Evolutionary conservation across 35 echinoderm and acorn worm genomes (phyloP), one percentile per base, ranked within the genome.

Genomic region (Eucidaris tribuloides): DNA sequence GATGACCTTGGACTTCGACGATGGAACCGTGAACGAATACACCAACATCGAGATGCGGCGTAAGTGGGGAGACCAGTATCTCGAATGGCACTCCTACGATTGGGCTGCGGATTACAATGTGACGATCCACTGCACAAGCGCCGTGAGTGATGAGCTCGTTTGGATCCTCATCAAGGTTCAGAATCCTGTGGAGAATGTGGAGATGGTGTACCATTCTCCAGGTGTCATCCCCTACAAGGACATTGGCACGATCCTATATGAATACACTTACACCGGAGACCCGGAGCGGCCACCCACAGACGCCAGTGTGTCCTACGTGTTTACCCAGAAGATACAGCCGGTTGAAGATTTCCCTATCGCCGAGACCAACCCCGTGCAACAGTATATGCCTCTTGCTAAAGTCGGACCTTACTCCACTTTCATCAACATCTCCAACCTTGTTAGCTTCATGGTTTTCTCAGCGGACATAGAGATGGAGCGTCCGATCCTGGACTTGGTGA

Each of bases 361-460:
- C 48, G 83, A 86, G 17, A 46, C 61, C 24, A 95, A 95, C 27
- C 92, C 92, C 0, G 87, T 95, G 0, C 82, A 85, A 2, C 86
- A 90, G 46, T 59, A 89, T n/a, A 89, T 95, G 82, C 54, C 81
- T 15, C 82, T 95, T 0, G 92, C 82, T 17, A 34, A 85, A 9
- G 74, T 62, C 32, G 92, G 92, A 9, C 79, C 91, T 19, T 97
- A 92, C 77, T 71, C 81, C 18, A 71, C 79, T 11, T 48, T 41
- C 61, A 90, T 97, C 33, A 89, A 91, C 46, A 92, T 97, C 42
- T 89, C 84, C 29, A 97, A 97, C 29, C 82, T 97, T 0, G 94
- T 97, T 2, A 97, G 89, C 61, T 91, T 81, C 80, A 88, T 90
- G 89, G 34, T 65, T 2, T 97, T 97, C 76, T 79, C 77, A 15